Conservation (phyloP, 2,797 vertebrate species). For the Macropus fuliginosus region DNA sequence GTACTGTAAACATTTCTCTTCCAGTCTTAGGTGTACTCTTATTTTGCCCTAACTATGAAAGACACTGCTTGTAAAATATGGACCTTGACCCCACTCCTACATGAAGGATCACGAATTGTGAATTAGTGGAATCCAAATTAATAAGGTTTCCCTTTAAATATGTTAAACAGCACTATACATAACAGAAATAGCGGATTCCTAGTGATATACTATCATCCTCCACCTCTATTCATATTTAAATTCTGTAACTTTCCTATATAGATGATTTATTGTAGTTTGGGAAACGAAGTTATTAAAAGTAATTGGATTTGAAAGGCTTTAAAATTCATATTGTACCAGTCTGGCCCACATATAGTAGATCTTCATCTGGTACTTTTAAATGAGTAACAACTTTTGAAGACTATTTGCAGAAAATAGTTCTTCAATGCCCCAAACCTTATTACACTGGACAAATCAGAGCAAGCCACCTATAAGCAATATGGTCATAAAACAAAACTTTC, state of each 20-base stretch:
- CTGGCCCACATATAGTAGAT: constrained; percentile 57
- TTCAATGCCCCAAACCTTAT: constrained; percentile 64
- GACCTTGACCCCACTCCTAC: constrained; percentile 47
- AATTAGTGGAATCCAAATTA: constrained; percentile 71
- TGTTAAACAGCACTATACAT: constrained; percentile 69
- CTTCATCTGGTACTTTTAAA: constrained; percentile 76
- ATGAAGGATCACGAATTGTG: constrained; percentile 57
- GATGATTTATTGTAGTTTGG: constrained; percentile 71
- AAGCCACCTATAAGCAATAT: constrained; percentile 70
- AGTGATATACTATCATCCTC: constrained; percentile 69
- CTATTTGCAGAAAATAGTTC: constrained; percentile 80
- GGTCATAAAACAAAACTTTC: constrained; percentile 72
- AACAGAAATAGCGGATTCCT: constrained; percentile 68
- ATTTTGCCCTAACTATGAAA: constrained; percentile 73
- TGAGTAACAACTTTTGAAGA: constrained; percentile 71
- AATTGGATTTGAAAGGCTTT: constrained; percentile 76
- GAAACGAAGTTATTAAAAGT: constrained; percentile 74
- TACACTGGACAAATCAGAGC: constrained; percentile 61
- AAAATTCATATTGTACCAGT: constrained; percentile 78
- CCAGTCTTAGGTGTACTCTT: constrained; percentile 75
- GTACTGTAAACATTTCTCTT: constrained; percentile 70
- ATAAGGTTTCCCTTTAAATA: constrained; percentile 68
- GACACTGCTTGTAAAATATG: constrained; percentile 70
- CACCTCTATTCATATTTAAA: constrained; percentile 73
- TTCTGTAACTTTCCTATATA: constrained; percentile 68